phyloP scores from a whole-genome alignment of 2,113 vertebrate species.

The Origma solitaria region DNA sequence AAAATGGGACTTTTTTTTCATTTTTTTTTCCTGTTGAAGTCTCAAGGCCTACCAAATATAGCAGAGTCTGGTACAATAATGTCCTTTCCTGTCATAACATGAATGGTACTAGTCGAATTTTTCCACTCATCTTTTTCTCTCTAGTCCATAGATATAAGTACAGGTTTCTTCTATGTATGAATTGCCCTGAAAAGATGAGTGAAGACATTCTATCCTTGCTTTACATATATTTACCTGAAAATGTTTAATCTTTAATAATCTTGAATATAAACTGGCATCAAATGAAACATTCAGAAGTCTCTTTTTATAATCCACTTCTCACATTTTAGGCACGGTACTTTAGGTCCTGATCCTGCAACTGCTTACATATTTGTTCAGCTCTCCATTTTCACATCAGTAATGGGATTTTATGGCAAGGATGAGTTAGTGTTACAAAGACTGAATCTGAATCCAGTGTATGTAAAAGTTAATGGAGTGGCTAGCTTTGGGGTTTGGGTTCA shows the following conservation, averaged over 20 bases:
- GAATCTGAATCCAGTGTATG: background rate
- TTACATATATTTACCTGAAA: slow-evolving; percentile 36
- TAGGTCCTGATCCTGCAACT: slow-evolving; percentile 29
- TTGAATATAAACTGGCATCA: slow-evolving; percentile 18
- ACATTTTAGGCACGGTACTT: slow-evolving; percentile 34
- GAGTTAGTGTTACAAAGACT: slow-evolving; percentile 20
- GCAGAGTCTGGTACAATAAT: background rate
- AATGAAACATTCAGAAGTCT: slow-evolving; percentile 22
- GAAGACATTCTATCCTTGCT: background rate
- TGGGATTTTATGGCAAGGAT: slow-evolving; percentile 49
- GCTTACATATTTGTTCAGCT: slow-evolving; percentile 27
- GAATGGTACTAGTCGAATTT: background rate
- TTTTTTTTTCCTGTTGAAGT: background rate
- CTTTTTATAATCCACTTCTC: slow-evolving; percentile 46
- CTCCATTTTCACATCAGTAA: slow-evolving; percentile 36
- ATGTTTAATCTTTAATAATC: slow-evolving; percentile 39
- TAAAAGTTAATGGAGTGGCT: slow-evolving; percentile 42
- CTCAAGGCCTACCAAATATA: background rate
- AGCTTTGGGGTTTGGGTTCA: slow-evolving; percentile 48
- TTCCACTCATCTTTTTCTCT: background rate
- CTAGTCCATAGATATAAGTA: background rate
- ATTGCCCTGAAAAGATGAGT: background rate
- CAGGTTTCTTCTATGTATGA: background rate
- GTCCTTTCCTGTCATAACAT: background rate
- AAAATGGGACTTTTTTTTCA: background rate